Base-by-base conservation (phyloP, 2,888 invertebrate genomes). In the Netelia fuscicornis region DNA sequence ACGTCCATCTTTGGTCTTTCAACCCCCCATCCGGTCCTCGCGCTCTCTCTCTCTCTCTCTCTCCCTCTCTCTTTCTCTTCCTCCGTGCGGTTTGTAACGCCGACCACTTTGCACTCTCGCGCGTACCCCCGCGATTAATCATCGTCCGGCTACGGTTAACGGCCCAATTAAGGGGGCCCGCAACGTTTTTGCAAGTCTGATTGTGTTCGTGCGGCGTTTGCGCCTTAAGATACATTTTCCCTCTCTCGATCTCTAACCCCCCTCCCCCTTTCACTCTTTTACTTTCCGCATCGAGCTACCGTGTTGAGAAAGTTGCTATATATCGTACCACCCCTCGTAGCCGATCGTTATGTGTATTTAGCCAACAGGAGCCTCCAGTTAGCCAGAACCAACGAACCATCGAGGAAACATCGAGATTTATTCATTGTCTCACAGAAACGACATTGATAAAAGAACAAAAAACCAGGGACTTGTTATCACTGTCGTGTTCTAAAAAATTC, bases 181-280 rank as follows among this genome's bases (percentile, higher is more conserved):
- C 30, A 65, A 23, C 56, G 88, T 88, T 91, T 91, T 91, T 91
- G 91, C 91, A 91, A 91, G 91, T 91, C 91, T 90, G 91, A 91
- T 91, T 91, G 92, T 91, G 85, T 88, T 84, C 87, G 88, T 86
- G 86, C 83, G 84, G 86, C 80, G 70, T 83, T 85, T 84, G 75
- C 76, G 76, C 13, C 79, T 76, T 79, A 25, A 68, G 60, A 71
- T 65, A 65, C 10, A 13, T 42, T 42, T 42, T 65, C 25, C 42
- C 25, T n/a, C 42, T 42, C 74, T n/a, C 62, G 13, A 71, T 48
- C 37, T 30, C 42, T n/a, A 17, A 1, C 44, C 13, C 5, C 13
- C 6, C 9, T 13, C 13, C 0, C 17, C n/a, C 10, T 65, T n/a
- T 54, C 52, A 44, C 44, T 65, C 48, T 60, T 54, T 54, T 52